Percentiles rank a stretch among this genome's conserved stretches.
These are phyloP conservation scores for Phalacrocorax brasilianus DNA, from an alignment of 2,113 vertebrate species.

Conservation along the genomic window DNA sequence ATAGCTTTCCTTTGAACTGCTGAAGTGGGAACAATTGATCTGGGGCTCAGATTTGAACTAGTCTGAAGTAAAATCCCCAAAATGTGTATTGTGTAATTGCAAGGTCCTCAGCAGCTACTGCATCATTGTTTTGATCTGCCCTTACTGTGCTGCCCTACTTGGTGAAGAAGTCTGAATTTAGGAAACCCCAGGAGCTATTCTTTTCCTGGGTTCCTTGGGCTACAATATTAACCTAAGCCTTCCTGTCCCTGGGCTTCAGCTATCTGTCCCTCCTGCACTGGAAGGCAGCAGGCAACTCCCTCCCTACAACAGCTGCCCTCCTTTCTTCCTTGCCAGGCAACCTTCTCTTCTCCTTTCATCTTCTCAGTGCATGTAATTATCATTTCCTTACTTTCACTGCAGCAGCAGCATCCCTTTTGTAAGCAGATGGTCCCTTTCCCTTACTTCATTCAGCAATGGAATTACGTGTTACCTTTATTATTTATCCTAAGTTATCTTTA, in stretches of 20 bases:
- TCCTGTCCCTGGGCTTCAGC: neutral
- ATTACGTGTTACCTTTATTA: neutral
- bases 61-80: neutral
- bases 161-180: neutral
- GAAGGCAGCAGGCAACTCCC: neutral
- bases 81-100: neutral
- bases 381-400: neutral
- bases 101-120: neutral
- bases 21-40: neutral
- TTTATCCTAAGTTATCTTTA: neutral
- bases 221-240: neutral
- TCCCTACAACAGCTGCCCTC: neutral
- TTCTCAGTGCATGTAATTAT: neutral
- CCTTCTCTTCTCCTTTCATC: neutral
- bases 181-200: neutral
- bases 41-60: neutral
- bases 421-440: neutral
- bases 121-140: neutral
- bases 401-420: neutral
- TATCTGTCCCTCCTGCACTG: neutral
- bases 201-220: neutral
- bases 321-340: neutral
- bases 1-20: neutral
- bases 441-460: neutral
- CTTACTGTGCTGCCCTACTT: neutral